phyloP scores from a whole-genome alignment of 2,113 vertebrate species.

The Lampris megalopsis region DNA sequence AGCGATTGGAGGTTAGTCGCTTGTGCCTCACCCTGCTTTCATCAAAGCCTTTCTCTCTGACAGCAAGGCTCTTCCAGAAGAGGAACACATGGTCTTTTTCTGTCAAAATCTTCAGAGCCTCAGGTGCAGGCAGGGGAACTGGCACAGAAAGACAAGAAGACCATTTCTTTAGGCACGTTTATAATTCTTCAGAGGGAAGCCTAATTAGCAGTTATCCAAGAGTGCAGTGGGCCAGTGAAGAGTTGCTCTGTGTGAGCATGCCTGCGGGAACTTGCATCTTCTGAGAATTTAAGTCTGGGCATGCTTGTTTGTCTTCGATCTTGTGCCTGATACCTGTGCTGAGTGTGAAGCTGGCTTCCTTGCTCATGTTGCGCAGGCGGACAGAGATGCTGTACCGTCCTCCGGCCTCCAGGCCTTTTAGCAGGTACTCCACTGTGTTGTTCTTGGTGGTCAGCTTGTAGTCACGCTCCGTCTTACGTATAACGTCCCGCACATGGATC shows the following conservation, averaged over 20 bases:
- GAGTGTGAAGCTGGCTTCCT: slow-evolving; percentile 92
- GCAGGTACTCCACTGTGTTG: slow-evolving; percentile 92
- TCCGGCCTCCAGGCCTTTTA: slow-evolving; percentile 89
- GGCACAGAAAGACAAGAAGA: not conserved
- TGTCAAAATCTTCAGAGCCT: slow-evolving; percentile 93
- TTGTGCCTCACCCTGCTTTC: slow-evolving; percentile 90
- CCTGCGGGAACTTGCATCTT: not conserved
- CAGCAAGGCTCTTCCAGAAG: slow-evolving; percentile 95
- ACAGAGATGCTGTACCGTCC: slow-evolving; percentile 91
- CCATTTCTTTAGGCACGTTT: not conserved
- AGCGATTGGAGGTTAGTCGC: not conserved
- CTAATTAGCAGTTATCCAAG: too few relatives aligned
- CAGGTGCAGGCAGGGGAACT: slow-evolving; percentile 91
- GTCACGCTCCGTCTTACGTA: slow-evolving; percentile 88
- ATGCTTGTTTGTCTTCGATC: too few relatives aligned
- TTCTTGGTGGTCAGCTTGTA: slow-evolving; percentile 91
- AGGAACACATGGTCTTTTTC: slow-evolving; percentile 93
- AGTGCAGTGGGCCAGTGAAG: too few relatives aligned
- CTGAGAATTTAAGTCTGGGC: too few relatives aligned
- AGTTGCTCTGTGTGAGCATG: not conserved
- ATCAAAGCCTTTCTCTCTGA: slow-evolving; percentile 92
- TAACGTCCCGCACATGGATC: slow-evolving; percentile 88
- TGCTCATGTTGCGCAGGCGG: slow-evolving; percentile 97
- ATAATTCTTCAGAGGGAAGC: too few relatives aligned
- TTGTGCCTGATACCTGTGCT: slow-evolving; percentile 83